Evolutionary conservation across 2,113 vertebrate species (phyloP).

Genomic region (Urocynchramus pylzowi): DNA sequence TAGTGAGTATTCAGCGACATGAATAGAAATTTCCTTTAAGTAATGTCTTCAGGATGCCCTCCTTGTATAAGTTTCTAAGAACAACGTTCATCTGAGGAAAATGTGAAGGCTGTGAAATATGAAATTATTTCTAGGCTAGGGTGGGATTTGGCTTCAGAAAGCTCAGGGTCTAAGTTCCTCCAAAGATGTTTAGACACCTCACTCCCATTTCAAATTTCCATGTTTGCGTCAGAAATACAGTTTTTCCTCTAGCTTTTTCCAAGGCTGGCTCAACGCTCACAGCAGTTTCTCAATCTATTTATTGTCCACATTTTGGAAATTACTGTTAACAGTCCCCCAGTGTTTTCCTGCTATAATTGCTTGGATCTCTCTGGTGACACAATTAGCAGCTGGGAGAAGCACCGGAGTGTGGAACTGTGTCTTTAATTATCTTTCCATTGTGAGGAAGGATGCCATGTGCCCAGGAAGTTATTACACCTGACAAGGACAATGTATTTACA

Average conservation of each 20-base stretch:
- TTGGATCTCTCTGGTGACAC: background rate
- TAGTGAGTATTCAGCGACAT: background rate
- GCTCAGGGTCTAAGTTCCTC: background rate
- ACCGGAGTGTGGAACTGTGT: slow-evolving; percentile 27
- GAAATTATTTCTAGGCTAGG: slow-evolving; percentile 1
- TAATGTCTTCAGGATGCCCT: background rate
- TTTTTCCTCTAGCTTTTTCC: slow-evolving; percentile 22
- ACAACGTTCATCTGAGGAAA: background rate
- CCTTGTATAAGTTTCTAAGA: background rate
- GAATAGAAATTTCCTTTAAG: slow-evolving; percentile 30
- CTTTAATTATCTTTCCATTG: slow-evolving; percentile 67
- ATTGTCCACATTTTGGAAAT: background rate
- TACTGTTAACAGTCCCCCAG: background rate
- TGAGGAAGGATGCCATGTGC: slow-evolving; percentile 42
- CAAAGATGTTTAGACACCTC: background rate
- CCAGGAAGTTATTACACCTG: slow-evolving; percentile 66
- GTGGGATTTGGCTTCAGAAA: background rate
- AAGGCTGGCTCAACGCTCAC: background rate
- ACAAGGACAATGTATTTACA: slow-evolving; percentile 65
- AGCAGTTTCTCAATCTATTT: background rate
- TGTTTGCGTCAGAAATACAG: background rate
- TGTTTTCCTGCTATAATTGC: background rate
- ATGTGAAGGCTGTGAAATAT: background rate
- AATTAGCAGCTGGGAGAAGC: slow-evolving; percentile 28
- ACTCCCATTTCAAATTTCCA: slow-evolving; percentile 21